A percentile compares a stretch with the other conserved stretches of the same genome.
These are phyloP conservation scores for Actias luna DNA, from an alignment of 2,888 invertebrate genomes.

Conservation along the genomic window DNA sequence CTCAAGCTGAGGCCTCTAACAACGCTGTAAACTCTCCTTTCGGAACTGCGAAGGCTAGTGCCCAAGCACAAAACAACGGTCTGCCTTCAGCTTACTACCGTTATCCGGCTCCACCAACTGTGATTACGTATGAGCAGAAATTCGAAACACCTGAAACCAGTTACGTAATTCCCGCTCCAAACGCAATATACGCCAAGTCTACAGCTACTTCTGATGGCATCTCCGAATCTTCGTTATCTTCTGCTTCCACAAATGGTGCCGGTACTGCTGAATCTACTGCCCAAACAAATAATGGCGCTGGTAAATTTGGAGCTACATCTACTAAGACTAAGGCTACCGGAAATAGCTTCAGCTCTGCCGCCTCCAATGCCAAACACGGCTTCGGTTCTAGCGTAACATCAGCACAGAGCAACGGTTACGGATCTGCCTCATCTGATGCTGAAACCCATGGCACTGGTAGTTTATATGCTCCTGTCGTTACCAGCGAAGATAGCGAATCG, in stretches of 20 bases:
- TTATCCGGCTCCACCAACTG: conserved; percentile 57
- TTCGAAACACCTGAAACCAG: conserved; percentile 46
- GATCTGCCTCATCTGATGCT: conserved; percentile 54
- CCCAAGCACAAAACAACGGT: conserved; percentile 20
- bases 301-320: conserved; percentile 48
- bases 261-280: conserved; percentile 59
- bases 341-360: conserved; percentile 49
- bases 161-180: conserved; percentile 26
- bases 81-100: conserved; percentile 57
- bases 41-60: conserved; percentile 32
- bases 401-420: conserved; percentile 50
- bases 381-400: conserved; percentile 47
- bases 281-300: conserved; percentile 46
- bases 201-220: conserved; percentile 49
- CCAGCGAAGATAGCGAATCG: conserved; percentile 22
- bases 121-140: conserved; percentile 66
- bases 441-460: conserved; percentile 40
- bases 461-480: conserved; percentile 35
- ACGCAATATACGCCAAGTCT: conserved; percentile 48
- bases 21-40: conserved; percentile 23
- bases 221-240: conserved; percentile 50
- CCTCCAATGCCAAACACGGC: conserved; percentile 54
- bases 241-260: conserved; percentile 47
- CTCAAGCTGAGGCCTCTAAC: conserved; percentile 27
- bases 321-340: conserved; percentile 55